Percentiles rank a stretch among this genome's conserved stretches.
Evolutionary conservation across 1,140 invertebrate species (phyloP).

Genomic region (Frieseomelitta varia): DNA sequence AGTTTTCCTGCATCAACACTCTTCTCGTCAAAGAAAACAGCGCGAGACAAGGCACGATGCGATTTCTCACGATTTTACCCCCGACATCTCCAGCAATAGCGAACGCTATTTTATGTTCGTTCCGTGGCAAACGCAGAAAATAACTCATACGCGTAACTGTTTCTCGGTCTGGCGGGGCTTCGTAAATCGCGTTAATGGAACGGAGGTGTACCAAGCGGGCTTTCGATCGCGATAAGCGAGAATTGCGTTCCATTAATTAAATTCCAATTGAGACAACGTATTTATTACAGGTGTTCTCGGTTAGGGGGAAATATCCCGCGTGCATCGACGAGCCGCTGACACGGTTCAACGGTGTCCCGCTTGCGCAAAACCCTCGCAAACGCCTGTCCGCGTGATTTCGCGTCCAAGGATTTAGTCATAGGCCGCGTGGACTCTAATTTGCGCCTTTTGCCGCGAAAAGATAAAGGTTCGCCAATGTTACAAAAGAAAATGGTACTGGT

Average conservation of each 20-base stretch:
- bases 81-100: neutral
- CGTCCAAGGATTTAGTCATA: slow-evolving; percentile 23
- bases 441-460: neutral
- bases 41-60: no score
- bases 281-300: slow-evolving; percentile 33
- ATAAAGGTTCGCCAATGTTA: slow-evolving; percentile 4
- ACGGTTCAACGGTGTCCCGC: slow-evolving; percentile 26
- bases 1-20: no score
- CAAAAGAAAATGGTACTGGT: neutral
- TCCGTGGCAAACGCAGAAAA: neutral
- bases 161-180: slow-evolving; percentile 7
- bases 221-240: slow-evolving; percentile 37
- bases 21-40: no score
- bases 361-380: slow-evolving; percentile 16
- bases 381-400: slow-evolving; percentile 11
- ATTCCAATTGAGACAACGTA: slow-evolving; percentile 51
- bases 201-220: slow-evolving; percentile 29
- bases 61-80: neutral
- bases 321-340: slow-evolving; percentile 34
- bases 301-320: neutral
- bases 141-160: slow-evolving; percentile 8
- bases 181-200: slow-evolving; percentile 43
- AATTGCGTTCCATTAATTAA: slow-evolving; percentile 44
- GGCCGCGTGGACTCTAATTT: slow-evolving; percentile 7
- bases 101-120: neutral